A percentile compares a stretch with the other conserved stretches of the same genome.
Evolutionary conservation across 2,113 vertebrate species (phyloP).

Genomic region (Eonycteris spelaea): DNA sequence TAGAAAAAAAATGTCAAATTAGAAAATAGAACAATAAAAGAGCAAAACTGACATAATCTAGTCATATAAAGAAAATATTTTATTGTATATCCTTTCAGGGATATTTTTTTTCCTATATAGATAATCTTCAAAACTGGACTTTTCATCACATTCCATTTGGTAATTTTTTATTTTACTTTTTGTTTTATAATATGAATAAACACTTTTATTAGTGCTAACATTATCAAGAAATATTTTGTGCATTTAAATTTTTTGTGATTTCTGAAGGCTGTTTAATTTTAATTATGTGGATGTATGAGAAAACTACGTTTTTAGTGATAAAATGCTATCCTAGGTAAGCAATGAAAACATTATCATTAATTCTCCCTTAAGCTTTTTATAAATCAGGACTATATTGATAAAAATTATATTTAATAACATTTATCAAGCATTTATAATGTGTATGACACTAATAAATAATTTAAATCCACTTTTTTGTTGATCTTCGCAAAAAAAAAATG

Average conservation of each 20-base stretch:
- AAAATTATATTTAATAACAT: neutral
- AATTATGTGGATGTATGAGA: neutral
- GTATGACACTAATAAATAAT: neutral
- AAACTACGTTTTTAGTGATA: neutral
- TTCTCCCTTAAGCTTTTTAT: neutral
- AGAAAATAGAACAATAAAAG: neutral
- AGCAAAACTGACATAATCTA: neutral
- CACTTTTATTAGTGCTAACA: neutral
- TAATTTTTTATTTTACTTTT: neutral
- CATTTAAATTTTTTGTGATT: neutral
- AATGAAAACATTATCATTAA: neutral
- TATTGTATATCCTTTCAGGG: neutral
- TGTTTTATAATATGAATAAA: neutral
- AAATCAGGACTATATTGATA: neutral
- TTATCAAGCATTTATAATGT: neutral
- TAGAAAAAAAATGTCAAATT: neutral
- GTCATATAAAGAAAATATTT: neutral
- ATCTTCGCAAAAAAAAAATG: neutral
- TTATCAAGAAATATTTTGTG: neutral
- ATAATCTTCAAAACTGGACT: fast-evolving
- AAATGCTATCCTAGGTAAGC: neutral
- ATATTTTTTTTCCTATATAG: neutral
- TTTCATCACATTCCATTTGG: neutral
- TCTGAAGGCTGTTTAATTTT: neutral
- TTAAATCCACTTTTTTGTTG: neutral